A percentile compares a stretch with the other conserved stretches of the same genome.
phyloP scores from a whole-genome alignment of 2,888 invertebrate species.

The Tenodera sinensis region DNA sequence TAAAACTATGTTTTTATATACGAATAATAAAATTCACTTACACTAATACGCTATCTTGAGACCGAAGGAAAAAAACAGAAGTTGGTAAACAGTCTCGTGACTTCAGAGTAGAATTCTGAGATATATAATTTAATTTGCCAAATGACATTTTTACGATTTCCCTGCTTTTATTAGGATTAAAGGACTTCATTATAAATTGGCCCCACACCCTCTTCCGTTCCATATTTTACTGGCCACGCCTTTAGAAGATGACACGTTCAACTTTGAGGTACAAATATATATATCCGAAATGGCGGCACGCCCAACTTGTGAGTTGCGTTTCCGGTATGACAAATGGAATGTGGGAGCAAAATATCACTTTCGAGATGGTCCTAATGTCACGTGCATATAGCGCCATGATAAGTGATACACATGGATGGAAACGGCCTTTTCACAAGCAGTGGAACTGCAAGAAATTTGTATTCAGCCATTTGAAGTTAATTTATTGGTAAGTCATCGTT shows the following conservation, averaged over 20 bases:
- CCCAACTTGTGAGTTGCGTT: background rate
- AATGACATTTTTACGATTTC: background rate
- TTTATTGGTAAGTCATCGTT: no score
- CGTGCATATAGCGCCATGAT: background rate
- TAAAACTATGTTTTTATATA: no score
- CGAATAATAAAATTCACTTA: no score
- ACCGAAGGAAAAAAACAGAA: background rate
- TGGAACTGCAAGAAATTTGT: no score
- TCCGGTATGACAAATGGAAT: background rate
- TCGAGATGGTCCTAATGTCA: background rate
- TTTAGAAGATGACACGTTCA: background rate
- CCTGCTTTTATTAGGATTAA: background rate
- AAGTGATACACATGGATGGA: no score
- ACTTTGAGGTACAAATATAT: background rate
- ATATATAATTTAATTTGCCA: background rate
- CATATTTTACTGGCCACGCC: background rate
- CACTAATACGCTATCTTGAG: background rate
- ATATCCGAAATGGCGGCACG: background rate
- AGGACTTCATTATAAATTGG: background rate
- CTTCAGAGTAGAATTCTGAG: background rate
- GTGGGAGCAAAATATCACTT: background rate
- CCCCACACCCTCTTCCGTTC: background rate
- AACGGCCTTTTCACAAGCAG: no score
- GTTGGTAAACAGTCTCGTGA: background rate
- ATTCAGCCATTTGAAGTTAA: no score